Percentiles rank a stretch among this genome's conserved stretches.
Evolutionary conservation across 2,888 invertebrate genomes (phyloP).

Genomic region (Pediacus dermestoides): DNA sequence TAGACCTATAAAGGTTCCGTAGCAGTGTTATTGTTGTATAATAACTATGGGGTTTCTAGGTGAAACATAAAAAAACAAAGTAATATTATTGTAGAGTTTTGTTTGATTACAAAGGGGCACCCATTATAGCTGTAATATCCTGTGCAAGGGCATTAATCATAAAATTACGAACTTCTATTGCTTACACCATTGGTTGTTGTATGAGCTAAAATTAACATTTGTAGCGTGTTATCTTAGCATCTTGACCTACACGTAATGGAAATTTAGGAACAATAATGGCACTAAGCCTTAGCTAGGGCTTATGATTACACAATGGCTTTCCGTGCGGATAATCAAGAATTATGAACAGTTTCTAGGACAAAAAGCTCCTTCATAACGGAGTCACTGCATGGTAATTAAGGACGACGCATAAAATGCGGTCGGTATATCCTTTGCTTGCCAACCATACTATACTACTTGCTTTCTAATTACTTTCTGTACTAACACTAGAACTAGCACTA

Average conservation of each 20-base stretch:
- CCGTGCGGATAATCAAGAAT: conserved; percentile 30
- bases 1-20: no score
- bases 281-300: conserved; percentile 21
- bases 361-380: conserved; percentile 15
- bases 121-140: no score
- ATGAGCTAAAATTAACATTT: conserved; percentile 16
- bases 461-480: conserved; percentile 8
- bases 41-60: no score
- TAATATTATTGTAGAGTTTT: no score
- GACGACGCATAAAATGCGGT: conserved; percentile 6
- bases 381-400: conserved; percentile 15
- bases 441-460: background rate
- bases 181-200: background rate
- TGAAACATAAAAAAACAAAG: no score
- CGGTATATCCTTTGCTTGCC: conserved; percentile 3
- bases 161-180: background rate
- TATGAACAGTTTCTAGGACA: conserved; percentile 26
- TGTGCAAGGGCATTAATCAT: conserved; percentile 2
- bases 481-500: no score
- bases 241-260: conserved; percentile 30
- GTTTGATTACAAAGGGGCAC: no score
- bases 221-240: conserved; percentile 23
- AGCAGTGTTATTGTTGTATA: no score
- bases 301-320: conserved; percentile 29
- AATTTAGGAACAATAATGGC: conserved; percentile 26